Evolutionary conservation across 2,113 vertebrate genomes (phyloP).

Genomic region (Anthoscopus minutus): DNA sequence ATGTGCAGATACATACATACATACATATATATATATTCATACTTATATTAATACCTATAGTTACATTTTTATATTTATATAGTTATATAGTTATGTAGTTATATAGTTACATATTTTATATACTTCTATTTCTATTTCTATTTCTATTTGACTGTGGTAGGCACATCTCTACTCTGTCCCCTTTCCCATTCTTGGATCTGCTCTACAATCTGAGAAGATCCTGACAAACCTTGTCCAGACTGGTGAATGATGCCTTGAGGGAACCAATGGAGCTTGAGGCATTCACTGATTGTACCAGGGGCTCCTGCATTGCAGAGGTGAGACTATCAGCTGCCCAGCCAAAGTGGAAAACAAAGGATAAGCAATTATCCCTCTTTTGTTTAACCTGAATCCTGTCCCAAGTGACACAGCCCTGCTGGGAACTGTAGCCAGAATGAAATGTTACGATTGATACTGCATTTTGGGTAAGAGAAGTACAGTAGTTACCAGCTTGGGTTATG

Average conservation of each 20-base stretch:
- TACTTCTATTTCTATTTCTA: too few relatives aligned
- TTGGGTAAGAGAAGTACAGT: background rate
- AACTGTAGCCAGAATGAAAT: background rate
- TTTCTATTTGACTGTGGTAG: background rate
- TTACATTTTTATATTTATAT: background rate
- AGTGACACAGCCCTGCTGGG: background rate
- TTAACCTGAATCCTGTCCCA: accelerated
- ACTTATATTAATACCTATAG: too few relatives aligned
- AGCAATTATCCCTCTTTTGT: background rate
- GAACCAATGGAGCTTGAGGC: background rate
- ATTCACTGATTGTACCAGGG: background rate
- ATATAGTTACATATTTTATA: too few relatives aligned
- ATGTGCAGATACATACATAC: background rate
- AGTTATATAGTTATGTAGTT: too few relatives aligned
- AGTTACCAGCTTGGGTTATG: background rate
- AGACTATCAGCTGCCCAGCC: background rate
- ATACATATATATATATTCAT: background rate
- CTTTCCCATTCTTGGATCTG: background rate
- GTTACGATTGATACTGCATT: too few relatives aligned
- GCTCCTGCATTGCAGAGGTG: background rate
- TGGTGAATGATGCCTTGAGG: background rate
- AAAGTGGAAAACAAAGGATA: background rate
- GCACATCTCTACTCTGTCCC: background rate
- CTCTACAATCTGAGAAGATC: background rate
- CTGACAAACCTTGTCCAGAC: background rate